A percentile compares a stretch with the other conserved stretches of the same genome.
phyloP scores from a whole-genome alignment of 2,888 invertebrate species.

The Drosophila flavopinicola region DNA sequence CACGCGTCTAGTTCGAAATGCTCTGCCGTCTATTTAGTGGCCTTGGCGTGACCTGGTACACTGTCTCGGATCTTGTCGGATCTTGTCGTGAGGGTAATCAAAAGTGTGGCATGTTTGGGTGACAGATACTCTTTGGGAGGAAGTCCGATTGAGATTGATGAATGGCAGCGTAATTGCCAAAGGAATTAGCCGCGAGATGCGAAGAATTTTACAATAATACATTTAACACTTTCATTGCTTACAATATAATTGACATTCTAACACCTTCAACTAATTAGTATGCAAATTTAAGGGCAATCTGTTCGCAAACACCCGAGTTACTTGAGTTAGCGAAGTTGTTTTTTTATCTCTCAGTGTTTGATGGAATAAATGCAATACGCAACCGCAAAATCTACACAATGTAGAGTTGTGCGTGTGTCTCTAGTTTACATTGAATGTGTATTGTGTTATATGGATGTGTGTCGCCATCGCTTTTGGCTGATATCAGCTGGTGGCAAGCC shows the following conservation, averaged over 20 bases:
- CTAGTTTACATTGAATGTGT: constrained; percentile 66
- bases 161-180: constrained; percentile 22
- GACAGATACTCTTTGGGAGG: constrained; percentile 23
- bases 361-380: constrained; percentile 29
- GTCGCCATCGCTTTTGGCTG: constrained; percentile 28
- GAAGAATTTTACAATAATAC: not conserved
- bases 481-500: constrained; percentile 40
- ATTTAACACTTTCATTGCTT: not conserved
- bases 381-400: constrained; percentile 42
- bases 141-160: constrained; percentile 37
- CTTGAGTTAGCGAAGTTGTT: not conserved
- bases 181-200: not conserved
- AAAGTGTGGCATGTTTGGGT: constrained; percentile 39
- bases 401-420: constrained; percentile 11
- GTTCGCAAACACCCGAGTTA: not conserved
- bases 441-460: constrained; percentile 18
- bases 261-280: not conserved
- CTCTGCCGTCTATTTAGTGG: constrained; percentile 47
- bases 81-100: constrained; percentile 49
- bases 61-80: constrained; percentile 41
- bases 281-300: not conserved
- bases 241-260: not conserved
- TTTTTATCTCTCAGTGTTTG: constrained; percentile 46
- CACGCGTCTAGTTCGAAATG: constrained; percentile 34
- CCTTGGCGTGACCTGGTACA: constrained; percentile 65